Evolutionary conservation across 2,888 invertebrate genomes (phyloP).

Genomic region (Epirrhoe alternata): DNA sequence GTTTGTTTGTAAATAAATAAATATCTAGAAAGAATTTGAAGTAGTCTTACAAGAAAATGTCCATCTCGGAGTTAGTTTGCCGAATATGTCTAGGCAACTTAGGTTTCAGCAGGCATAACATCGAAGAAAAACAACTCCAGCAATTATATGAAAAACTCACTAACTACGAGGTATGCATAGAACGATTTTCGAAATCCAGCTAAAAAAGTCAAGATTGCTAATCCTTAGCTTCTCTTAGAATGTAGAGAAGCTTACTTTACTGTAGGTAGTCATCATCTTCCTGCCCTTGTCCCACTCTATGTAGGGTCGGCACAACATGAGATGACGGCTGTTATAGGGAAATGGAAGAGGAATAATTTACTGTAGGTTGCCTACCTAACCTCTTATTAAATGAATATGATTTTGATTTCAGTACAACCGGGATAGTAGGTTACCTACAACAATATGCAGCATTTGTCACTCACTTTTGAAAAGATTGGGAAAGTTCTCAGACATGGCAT

Average conservation of each 20-base stretch:
- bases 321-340: too few relatives aligned
- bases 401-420: slow-evolving; percentile 15
- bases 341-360: too few relatives aligned
- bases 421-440: slow-evolving; percentile 12
- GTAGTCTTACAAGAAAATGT: neutral
- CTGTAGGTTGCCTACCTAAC: neutral
- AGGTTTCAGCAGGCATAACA: neutral
- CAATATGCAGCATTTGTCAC: slow-evolving; percentile 21
- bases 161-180: slow-evolving; percentile 8
- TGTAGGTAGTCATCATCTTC: too few relatives aligned
- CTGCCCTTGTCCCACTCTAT: too few relatives aligned
- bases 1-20: too few relatives aligned
- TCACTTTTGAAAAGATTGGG: slow-evolving; percentile 1
- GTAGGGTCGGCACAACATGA: too few relatives aligned
- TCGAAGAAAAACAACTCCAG: slow-evolving; percentile 4
- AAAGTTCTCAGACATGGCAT: slow-evolving; percentile 13
- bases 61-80: slow-evolving; percentile 9
- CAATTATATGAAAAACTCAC: slow-evolving; percentile 19
- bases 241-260: too few relatives aligned
- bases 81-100: slow-evolving; percentile 11
- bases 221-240: too few relatives aligned
- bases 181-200: too few relatives aligned
- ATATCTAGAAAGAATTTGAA: neutral
- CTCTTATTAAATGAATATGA: neutral
- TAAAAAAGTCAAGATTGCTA: too few relatives aligned